Conservation (phyloP, 1,140 invertebrate genomes). For the Tetragonula clypearis region DNA sequence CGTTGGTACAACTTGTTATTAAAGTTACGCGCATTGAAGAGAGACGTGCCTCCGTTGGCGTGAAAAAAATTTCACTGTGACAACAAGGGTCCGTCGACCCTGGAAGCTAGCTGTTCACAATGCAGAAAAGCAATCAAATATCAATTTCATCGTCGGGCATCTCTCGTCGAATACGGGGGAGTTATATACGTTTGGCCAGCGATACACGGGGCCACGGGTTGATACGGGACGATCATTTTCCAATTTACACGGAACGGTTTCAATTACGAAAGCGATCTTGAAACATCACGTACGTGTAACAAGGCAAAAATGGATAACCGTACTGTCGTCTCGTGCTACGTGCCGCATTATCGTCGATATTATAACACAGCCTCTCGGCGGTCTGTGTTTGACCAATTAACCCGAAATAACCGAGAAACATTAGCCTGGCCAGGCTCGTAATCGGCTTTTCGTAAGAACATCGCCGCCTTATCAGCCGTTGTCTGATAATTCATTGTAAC, state of each 20-base stretch:
- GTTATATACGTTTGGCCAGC: background rate
- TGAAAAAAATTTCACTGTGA: background rate
- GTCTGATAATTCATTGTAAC: background rate
- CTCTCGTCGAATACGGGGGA: background rate
- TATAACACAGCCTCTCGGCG: background rate
- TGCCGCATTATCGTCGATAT: background rate
- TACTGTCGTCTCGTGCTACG: background rate
- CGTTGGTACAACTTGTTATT: no score
- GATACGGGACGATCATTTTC: slow-evolving; percentile 22
- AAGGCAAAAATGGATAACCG: slow-evolving; percentile 2
- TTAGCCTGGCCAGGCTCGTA: slow-evolving; percentile 13
- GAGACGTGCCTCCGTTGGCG: background rate
- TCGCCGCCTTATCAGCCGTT: background rate
- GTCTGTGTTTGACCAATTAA: slow-evolving; percentile 45
- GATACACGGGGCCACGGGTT: background rate
- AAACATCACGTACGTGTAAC: slow-evolving; percentile 27
- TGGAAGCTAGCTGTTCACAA: slow-evolving; percentile 3
- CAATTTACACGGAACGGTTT: slow-evolving; percentile 36
- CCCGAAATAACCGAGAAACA: slow-evolving; percentile 19
- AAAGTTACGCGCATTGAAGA: background rate
- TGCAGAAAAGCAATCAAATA: slow-evolving; percentile 38
- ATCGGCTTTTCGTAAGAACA: slow-evolving; percentile 45
- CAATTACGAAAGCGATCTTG: slow-evolving; percentile 41
- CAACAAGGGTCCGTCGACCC: background rate
- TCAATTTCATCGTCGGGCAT: slow-evolving; percentile 28